Evolutionary conservation across 1,140 invertebrate species (phyloP).

Genomic region (Lasioglossum albipes): DNA sequence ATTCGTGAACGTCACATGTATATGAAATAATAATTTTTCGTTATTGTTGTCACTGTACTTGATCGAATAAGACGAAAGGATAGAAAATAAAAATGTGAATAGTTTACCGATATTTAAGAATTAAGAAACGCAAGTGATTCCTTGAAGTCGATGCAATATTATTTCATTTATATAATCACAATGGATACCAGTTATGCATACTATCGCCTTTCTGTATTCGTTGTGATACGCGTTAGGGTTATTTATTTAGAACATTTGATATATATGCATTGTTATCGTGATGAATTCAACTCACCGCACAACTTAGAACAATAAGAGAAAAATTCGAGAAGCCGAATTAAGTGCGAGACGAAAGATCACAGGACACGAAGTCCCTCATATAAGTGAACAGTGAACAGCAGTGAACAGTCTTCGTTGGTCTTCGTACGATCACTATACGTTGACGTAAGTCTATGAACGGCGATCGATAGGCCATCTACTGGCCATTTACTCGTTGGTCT

Average conservation of each 20-base stretch:
- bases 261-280: neutral
- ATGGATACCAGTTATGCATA: neutral
- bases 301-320: conserved; percentile 21
- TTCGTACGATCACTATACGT: too few species aligned
- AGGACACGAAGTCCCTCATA: conserved; percentile 9
- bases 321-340: conserved; percentile 9
- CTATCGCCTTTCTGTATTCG: neutral
- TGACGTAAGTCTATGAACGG: too few species aligned
- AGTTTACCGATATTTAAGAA: neutral
- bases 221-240: too few species aligned
- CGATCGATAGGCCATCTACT: too few species aligned
- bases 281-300: conserved; percentile 36
- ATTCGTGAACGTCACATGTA: neutral
- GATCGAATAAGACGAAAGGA: neutral
- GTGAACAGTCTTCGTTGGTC: too few species aligned
- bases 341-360: neutral
- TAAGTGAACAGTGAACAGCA: neutral
- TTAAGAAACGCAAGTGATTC: neutral
- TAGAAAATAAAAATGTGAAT: neutral
- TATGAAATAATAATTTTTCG: neutral
- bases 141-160: conserved; percentile 31
- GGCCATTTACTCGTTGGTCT: too few species aligned
- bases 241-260: conserved; percentile 8
- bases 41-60: neutral
- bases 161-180: conserved; percentile 54